These are phyloP conservation scores for Tapera naevia DNA, from an alignment of 2,797 vertebrate genomes.

Conservation along the genomic window DNA sequence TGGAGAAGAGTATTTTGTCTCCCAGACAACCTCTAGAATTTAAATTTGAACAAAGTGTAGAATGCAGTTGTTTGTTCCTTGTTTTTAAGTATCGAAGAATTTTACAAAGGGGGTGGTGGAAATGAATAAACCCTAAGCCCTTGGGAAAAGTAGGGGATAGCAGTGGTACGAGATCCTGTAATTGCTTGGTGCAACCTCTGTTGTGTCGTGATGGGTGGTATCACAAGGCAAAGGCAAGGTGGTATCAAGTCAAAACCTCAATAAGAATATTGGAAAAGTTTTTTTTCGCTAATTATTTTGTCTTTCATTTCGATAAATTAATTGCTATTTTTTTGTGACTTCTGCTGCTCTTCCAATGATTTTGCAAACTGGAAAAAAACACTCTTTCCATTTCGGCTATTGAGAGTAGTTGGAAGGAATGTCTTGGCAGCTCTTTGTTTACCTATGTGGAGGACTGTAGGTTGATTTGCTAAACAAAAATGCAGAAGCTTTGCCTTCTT, in stretches of 20 bases:
- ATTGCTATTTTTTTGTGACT: neutral
- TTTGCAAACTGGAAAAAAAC: neutral
- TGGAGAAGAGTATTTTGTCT: neutral
- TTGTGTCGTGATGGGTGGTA: neutral
- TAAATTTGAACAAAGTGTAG: neutral
- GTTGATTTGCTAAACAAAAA: neutral
- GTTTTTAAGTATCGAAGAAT: neutral
- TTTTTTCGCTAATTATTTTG: neutral
- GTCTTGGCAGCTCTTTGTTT: neutral
- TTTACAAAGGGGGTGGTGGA: rapidly evolving
- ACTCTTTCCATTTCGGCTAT: neutral
- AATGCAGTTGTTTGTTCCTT: neutral
- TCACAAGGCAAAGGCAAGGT: no score
- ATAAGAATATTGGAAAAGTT: neutral
- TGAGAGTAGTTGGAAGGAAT: neutral
- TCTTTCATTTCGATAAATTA: neutral
- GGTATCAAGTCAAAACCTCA: neutral
- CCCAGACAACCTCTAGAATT: neutral
- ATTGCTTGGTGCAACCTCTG: neutral
- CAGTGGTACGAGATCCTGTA: neutral
- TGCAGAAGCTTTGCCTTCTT: neutral
- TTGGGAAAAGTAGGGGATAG: neutral
- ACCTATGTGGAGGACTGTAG: neutral
- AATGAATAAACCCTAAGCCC: neutral
- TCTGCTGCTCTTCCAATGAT: neutral